A percentile compares a stretch with the other conserved stretches of the same genome.
Conservation (phyloP, 2,113 vertebrate genomes). For the Corydoras sp. region DNA sequence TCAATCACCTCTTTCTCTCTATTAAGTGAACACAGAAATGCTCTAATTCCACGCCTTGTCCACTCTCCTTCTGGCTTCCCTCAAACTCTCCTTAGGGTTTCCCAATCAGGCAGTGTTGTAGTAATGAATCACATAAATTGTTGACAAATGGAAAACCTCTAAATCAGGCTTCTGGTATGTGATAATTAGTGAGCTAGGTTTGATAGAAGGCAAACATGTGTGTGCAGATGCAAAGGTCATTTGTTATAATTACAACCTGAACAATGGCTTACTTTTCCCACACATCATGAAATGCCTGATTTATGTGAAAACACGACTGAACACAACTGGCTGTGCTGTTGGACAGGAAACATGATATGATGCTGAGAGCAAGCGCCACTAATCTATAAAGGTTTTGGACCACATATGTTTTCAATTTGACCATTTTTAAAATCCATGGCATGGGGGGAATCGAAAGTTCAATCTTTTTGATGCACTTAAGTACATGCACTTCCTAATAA, state of each 20-base stretch:
- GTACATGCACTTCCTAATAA: slow-evolving; percentile 53
- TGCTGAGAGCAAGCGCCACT: slow-evolving; percentile 26
- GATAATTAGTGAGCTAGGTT: slow-evolving; percentile 65
- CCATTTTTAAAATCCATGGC: neutral
- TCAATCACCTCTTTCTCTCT: too few relatives aligned
- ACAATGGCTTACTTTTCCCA: slow-evolving; percentile 25
- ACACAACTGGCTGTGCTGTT: slow-evolving; percentile 13
- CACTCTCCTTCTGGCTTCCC: slow-evolving; percentile 32
- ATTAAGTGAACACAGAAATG: too few relatives aligned
- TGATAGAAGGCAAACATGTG: slow-evolving; percentile 44
- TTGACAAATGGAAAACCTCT: slow-evolving; percentile 54
- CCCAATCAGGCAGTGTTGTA: slow-evolving; percentile 49
- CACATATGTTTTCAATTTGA: slow-evolving; percentile 19
- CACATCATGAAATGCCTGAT: slow-evolving; percentile 28
- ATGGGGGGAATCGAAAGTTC: too few relatives aligned
- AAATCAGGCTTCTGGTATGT: slow-evolving; percentile 39
- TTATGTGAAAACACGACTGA: slow-evolving; percentile 34
- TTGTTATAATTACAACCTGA: slow-evolving; percentile 24
- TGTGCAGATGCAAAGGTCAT: slow-evolving; percentile 24
- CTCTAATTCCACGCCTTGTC: slow-evolving; percentile 41
- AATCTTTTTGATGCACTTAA: slow-evolving; percentile 47
- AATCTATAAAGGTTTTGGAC: slow-evolving; percentile 13
- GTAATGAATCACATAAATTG: slow-evolving; percentile 66
- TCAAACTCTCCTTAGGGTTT: slow-evolving; percentile 47
- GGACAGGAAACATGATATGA: slow-evolving; percentile 31